These are phyloP conservation scores for Hassar affinis DNA, from an alignment of 2,113 vertebrate genomes.

Conservation along the genomic window DNA sequence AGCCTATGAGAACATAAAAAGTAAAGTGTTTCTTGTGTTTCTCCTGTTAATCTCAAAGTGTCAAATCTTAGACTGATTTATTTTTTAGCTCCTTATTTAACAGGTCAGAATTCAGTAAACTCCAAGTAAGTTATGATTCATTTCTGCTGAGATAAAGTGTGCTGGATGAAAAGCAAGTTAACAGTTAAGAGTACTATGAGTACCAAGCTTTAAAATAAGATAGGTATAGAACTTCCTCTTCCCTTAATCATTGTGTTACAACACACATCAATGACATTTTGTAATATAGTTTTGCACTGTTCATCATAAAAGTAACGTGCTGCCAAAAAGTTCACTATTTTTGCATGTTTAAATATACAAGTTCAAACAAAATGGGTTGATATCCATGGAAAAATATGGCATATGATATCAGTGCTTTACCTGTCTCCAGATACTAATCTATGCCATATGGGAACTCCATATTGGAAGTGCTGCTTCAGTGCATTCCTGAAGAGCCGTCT, in stretches of 20 bases:
- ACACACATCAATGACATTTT: neutral
- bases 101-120: too few relatives aligned
- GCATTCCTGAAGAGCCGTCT: constrained; percentile 71
- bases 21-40: too few relatives aligned
- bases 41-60: too few relatives aligned
- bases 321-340: constrained; percentile 21
- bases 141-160: too few relatives aligned
- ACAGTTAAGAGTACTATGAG: too few relatives aligned
- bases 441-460: constrained; percentile 72
- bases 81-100: too few relatives aligned
- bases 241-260: neutral
- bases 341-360: constrained; percentile 27
- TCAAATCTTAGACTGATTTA: too few relatives aligned
- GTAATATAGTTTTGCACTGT: neutral
- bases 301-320: neutral
- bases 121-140: too few relatives aligned
- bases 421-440: constrained; percentile 62
- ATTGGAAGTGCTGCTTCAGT: constrained; percentile 62
- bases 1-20: too few relatives aligned
- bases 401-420: constrained; percentile 61
- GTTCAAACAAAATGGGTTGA: constrained; percentile 47
- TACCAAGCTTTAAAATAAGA: too few relatives aligned
- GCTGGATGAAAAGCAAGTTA: too few relatives aligned
- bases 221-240: neutral
- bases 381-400: constrained; percentile 57